A percentile compares a stretch with the other conserved stretches of the same genome.
Evolutionary conservation across 2,888 invertebrate genomes (phyloP).

Genomic region (Parnassius smintheus): DNA sequence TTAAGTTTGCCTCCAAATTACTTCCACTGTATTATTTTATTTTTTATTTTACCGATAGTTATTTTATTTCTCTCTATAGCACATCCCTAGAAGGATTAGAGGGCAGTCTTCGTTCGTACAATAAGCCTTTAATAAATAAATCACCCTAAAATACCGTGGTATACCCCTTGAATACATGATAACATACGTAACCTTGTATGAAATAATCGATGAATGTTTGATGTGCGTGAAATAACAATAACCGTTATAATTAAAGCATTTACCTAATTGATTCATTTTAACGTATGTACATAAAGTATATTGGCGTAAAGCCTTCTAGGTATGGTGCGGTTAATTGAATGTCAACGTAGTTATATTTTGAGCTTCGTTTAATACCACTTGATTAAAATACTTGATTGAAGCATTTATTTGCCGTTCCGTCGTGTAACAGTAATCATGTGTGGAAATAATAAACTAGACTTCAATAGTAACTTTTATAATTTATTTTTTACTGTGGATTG

Average conservation of each 20-base stretch:
- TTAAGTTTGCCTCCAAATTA: too few relatives aligned
- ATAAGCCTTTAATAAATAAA: slow-evolving; percentile 19
- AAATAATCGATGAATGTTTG: slow-evolving; percentile 24
- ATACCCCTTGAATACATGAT: slow-evolving; percentile 20
- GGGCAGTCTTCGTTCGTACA: slow-evolving; percentile 8
- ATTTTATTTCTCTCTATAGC: too few relatives aligned
- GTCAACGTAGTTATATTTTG: slow-evolving; percentile 25
- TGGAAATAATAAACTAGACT: too few relatives aligned
- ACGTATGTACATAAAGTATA: slow-evolving; percentile 24
- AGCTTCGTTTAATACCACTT: slow-evolving; percentile 10
- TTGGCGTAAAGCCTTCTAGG: slow-evolving; percentile 18
- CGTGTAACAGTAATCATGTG: neutral
- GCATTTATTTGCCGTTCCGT: neutral
- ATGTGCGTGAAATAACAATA: slow-evolving; percentile 16
- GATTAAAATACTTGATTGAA: slow-evolving; percentile 25
- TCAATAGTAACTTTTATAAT: too few relatives aligned
- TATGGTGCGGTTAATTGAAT: slow-evolving; percentile 25
- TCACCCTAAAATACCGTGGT: slow-evolving; percentile 17
- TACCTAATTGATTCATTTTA: slow-evolving; percentile 20
- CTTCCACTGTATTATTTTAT: too few relatives aligned
- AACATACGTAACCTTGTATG: slow-evolving; percentile 11
- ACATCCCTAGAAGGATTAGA: slow-evolving; percentile 2
- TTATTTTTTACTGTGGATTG: too few relatives aligned
- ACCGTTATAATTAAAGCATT: slow-evolving; percentile 21
- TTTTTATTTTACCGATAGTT: too few relatives aligned